Conservation (phyloP, 1,140 invertebrate genomes). For the Platyura marginata region DNA sequence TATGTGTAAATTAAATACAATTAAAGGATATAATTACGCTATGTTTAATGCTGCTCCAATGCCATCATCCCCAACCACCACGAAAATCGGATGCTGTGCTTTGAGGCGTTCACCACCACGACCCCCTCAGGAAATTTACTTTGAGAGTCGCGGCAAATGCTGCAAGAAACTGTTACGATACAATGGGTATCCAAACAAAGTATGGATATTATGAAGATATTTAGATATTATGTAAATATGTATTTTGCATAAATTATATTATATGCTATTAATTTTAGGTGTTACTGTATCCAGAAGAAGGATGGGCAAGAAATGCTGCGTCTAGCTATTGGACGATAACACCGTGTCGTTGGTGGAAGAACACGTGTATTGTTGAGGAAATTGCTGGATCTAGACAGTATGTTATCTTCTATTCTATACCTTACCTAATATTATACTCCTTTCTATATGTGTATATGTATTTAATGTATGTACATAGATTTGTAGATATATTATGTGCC, state of each 20-base stretch:
- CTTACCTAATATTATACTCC: too few relatives aligned
- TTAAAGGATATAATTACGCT: neutral
- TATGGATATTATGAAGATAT: conserved; percentile 10
- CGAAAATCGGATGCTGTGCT: neutral
- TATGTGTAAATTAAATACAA: neutral
- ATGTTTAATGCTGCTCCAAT: conserved; percentile 10
- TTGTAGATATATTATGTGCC: too few relatives aligned
- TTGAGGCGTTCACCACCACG: conserved; percentile 19
- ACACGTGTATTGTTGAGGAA: conserved; percentile 65
- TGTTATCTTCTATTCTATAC: too few relatives aligned
- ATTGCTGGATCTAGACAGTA: conserved; percentile 59
- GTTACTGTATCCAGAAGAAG: conserved; percentile 66
- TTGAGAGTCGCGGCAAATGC: conserved; percentile 49
- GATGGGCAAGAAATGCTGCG: conserved; percentile 66
- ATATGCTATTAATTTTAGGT: too few relatives aligned
- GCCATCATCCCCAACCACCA: neutral
- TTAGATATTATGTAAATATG: neutral
- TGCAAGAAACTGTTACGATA: conserved; percentile 49
- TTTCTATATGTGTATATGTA: too few relatives aligned
- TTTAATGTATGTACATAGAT: too few relatives aligned
- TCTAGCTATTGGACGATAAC: conserved; percentile 75
- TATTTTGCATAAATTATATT: too few relatives aligned
- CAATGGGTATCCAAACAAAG: conserved; percentile 52
- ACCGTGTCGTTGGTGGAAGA: conserved; percentile 66
- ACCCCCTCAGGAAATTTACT: conserved; percentile 47